Percentiles rank a stretch among this genome's conserved stretches.
Conservation (phyloP, 1,140 invertebrate species). For the Laupala kohalensis region DNA sequence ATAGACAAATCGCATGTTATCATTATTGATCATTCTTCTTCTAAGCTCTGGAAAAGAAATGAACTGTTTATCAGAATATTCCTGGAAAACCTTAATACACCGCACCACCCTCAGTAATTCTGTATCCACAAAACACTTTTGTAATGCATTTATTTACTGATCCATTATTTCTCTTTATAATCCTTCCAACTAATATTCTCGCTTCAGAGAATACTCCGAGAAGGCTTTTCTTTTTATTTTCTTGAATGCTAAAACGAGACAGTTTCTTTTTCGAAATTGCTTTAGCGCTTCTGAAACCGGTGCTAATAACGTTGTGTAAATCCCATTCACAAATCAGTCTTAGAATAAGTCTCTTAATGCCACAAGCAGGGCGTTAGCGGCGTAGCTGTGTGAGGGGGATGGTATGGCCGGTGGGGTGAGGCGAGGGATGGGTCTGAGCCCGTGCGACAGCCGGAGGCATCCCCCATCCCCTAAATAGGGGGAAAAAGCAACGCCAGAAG, state of each 20-base stretch:
- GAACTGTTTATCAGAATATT: too few species aligned
- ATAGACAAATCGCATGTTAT: too few species aligned
- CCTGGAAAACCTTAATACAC: too few species aligned
- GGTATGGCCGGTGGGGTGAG: too few species aligned
- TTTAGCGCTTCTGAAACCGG: not conserved
- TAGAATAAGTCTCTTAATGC: slow-evolving; percentile 12
- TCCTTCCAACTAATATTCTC: not conserved
- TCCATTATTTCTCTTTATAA: not conserved
- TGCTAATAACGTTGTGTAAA: slow-evolving; percentile 3
- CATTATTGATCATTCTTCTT: too few species aligned
- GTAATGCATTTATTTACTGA: not conserved
- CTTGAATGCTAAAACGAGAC: not conserved
- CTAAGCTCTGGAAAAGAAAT: too few species aligned
- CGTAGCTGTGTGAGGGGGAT: too few species aligned
- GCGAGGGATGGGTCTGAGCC: too few species aligned
- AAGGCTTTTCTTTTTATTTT: not conserved
- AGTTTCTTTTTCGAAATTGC: not conserved
- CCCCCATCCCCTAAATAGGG: not conserved
- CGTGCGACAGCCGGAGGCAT: not conserved
- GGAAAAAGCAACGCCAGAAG: not conserved
- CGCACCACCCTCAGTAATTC: not conserved
- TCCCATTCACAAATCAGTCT: slow-evolving; percentile 11
- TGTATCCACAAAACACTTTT: not conserved
- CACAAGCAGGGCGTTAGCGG: too few species aligned
- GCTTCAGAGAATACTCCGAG: not conserved